These are phyloP conservation scores for Epistrophe grossulariae DNA, from an alignment of 2,888 invertebrate genomes.

Conservation along the genomic window DNA sequence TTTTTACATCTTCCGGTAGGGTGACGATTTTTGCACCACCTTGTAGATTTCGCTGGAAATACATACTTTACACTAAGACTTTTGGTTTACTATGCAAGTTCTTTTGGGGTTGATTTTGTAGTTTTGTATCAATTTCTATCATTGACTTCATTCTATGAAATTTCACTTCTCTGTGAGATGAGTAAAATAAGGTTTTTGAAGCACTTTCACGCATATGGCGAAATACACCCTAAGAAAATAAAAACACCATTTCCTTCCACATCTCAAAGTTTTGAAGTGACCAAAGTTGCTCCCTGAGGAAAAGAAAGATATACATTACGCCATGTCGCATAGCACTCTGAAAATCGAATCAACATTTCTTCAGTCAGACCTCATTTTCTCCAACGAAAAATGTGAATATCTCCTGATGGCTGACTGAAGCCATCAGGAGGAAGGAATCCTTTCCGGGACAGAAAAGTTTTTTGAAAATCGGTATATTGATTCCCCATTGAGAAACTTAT, in stretches of 20 bases:
- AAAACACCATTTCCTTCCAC: slow-evolving; percentile 28
- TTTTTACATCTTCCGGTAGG: too few relatives aligned
- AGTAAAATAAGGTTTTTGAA: neutral
- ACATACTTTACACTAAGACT: neutral
- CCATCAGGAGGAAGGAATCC: neutral
- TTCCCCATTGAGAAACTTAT: slow-evolving; percentile 63
- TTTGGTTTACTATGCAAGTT: too few relatives aligned
- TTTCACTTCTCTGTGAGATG: neutral
- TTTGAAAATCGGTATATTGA: slow-evolving; percentile 64
- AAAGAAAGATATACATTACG: slow-evolving; percentile 7
- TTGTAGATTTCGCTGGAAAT: neutral
- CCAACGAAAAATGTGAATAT: slow-evolving; percentile 53
- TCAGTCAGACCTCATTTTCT: slow-evolving; percentile 55
- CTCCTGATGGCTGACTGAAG: slow-evolving; percentile 18
- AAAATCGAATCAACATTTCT: slow-evolving; percentile 69
- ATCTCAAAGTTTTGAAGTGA: slow-evolving; percentile 48
- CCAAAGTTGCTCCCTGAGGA: slow-evolving; percentile 21
- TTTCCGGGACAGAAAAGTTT: neutral
- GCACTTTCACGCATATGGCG: neutral
- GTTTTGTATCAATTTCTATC: too few relatives aligned
- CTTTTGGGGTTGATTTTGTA: too few relatives aligned
- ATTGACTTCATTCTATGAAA: neutral
- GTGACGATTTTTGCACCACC: too few relatives aligned
- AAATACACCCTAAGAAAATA: neutral
- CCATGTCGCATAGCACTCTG: slow-evolving; percentile 54